These are phyloP conservation scores for Barbus barbus DNA, from an alignment of 2,113 vertebrate species.

Conservation along the genomic window DNA sequence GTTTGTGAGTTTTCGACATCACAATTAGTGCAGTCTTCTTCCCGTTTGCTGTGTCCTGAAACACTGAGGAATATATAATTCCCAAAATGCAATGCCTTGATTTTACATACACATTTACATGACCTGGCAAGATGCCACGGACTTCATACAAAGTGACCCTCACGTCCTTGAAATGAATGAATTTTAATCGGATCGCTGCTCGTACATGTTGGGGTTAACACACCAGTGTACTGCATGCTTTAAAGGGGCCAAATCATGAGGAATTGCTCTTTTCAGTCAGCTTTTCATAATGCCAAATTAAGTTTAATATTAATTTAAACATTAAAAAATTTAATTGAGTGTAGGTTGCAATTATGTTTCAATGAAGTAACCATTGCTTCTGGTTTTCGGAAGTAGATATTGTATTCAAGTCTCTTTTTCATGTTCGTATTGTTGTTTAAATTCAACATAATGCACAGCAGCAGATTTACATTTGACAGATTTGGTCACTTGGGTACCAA, in stretches of 20 bases:
- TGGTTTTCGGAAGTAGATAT: background rate
- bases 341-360: background rate
- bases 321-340: background rate
- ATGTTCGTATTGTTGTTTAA: background rate
- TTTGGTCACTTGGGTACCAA: background rate
- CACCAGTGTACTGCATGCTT: background rate
- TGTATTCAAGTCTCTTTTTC: background rate
- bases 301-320: background rate
- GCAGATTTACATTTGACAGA: background rate
- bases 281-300: background rate
- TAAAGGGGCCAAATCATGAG: conserved; percentile 2
- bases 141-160: conserved; percentile 5
- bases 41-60: background rate
- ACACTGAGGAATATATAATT: background rate
- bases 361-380: background rate
- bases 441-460: background rate
- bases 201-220: background rate
- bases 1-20: background rate
- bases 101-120: no score
- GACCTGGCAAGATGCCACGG: background rate
- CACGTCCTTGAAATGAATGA: background rate
- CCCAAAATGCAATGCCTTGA: background rate
- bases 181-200: background rate
- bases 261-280: background rate
- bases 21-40: background rate